A percentile compares a stretch with the other conserved stretches of the same genome.
Conservation (phyloP, 2,113 vertebrate species). For the Pantherophis guttatus region DNA sequence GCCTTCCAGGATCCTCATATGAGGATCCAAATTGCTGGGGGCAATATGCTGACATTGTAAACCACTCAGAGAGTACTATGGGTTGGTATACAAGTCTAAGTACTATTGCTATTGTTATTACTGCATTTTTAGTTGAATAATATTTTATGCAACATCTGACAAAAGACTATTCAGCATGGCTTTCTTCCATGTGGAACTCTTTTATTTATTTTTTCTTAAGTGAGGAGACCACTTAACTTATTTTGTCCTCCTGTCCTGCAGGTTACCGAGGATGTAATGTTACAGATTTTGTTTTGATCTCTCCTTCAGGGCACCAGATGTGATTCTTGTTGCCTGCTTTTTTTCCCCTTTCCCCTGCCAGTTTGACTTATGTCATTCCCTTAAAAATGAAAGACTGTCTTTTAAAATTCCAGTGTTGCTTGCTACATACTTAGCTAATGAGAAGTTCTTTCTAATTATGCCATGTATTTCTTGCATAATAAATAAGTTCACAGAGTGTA, state of each 20-base stretch:
- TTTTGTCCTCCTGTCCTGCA: background rate
- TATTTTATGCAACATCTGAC: slow-evolving; percentile 13
- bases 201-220: background rate
- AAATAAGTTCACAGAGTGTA: background rate
- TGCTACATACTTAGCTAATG: background rate
- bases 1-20: no score
- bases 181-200: background rate
- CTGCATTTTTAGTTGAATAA: background rate
- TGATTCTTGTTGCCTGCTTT: background rate
- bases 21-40: background rate
- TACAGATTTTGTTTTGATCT: background rate
- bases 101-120: background rate
- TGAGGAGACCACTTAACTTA: background rate
- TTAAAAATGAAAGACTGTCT: background rate
- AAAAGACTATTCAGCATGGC: background rate
- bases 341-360: rapidly evolving
- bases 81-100: background rate
- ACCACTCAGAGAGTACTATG: background rate
- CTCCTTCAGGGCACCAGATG: background rate
- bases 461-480: background rate
- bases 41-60: background rate
- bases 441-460: background rate
- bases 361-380: background rate
- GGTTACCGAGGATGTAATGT: background rate
- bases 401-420: background rate